These are phyloP conservation scores for Lindbergichthys nudifrons DNA, from an alignment of 2,797 vertebrate genomes.

Conservation along the genomic window DNA sequence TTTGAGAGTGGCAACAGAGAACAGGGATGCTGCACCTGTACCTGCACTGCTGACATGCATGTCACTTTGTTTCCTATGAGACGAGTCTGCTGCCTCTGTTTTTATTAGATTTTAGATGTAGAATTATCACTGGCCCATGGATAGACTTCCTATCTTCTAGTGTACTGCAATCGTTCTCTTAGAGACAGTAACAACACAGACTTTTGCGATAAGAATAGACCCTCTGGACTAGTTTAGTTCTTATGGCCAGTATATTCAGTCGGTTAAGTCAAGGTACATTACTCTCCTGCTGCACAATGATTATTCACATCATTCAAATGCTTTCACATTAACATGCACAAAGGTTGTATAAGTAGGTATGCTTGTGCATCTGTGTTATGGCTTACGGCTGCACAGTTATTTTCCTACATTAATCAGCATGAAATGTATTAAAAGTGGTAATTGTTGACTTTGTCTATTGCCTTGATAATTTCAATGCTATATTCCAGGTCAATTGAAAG, in stretches of 20 bases:
- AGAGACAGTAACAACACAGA: constrained; percentile 7
- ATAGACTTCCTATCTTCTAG: constrained; percentile 36
- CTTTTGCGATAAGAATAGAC: constrained; percentile 14
- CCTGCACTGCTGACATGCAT: constrained; percentile 66
- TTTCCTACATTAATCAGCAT: constrained; percentile 57
- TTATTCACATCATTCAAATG: not conserved
- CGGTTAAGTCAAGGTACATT: constrained; percentile 7
- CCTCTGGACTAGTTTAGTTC: constrained; percentile 15
- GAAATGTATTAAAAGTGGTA: not conserved
- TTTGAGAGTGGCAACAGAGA: constrained; percentile 44
- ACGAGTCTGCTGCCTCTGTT: constrained; percentile 53
- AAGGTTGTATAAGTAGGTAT: not conserved
- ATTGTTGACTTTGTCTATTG: not conserved
- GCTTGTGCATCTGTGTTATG: constrained; percentile 30
- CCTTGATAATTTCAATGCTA: not conserved
- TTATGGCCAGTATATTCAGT: not conserved
- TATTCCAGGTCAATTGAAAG: not conserved
- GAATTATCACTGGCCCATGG: constrained; percentile 36
- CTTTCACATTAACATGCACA: constrained; percentile 21
- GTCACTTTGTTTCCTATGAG: constrained; percentile 65
- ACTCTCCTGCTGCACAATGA: constrained; percentile 2
- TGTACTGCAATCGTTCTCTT: constrained; percentile 24
- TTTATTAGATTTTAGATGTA: constrained; percentile 66
- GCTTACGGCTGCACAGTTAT: constrained; percentile 35
- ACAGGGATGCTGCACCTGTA: constrained; percentile 51